Evolutionary conservation across 1,140 invertebrate species (phyloP).

Genomic region (Leptopilina clavipes): DNA sequence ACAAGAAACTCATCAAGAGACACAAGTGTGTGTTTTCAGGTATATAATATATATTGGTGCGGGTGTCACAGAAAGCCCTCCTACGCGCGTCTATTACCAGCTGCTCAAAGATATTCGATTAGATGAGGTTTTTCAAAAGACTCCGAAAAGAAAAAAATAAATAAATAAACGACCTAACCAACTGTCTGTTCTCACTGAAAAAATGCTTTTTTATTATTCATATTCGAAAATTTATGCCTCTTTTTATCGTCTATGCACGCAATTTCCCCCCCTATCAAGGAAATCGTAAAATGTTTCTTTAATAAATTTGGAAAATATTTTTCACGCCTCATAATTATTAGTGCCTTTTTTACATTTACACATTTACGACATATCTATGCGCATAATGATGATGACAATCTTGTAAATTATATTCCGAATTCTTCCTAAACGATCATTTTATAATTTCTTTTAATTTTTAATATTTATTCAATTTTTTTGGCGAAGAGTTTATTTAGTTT

Average conservation of each 20-base stretch:
- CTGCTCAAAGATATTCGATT: slow-evolving; percentile 29
- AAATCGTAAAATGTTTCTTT: slow-evolving; percentile 18
- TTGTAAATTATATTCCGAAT: not conserved
- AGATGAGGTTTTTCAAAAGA: not conserved
- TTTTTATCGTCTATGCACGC: not conserved
- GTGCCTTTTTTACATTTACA: not conserved
- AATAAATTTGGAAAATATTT: slow-evolving; percentile 16
- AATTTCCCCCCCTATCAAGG: not conserved
- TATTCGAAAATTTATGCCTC: slow-evolving; percentile 8
- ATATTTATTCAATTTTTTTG: no score
- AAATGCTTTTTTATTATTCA: slow-evolving; percentile 7
- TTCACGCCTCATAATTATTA: not conserved
- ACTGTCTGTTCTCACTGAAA: not conserved
- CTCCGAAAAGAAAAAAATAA: not conserved
- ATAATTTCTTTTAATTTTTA: no score
- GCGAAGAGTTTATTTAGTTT: no score
- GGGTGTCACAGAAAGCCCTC: slow-evolving; percentile 26
- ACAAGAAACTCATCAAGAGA: slow-evolving; percentile 30
- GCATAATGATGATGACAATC: not conserved
- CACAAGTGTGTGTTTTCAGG: not conserved
- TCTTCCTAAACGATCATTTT: no score
- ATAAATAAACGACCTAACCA: not conserved
- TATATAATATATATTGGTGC: no score
- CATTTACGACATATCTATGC: not conserved
- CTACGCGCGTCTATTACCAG: slow-evolving; percentile 30